A percentile compares a stretch with the other conserved stretches of the same genome.
Evolutionary conservation across 2,888 invertebrate species (phyloP).

Genomic region (Bombylius major): DNA sequence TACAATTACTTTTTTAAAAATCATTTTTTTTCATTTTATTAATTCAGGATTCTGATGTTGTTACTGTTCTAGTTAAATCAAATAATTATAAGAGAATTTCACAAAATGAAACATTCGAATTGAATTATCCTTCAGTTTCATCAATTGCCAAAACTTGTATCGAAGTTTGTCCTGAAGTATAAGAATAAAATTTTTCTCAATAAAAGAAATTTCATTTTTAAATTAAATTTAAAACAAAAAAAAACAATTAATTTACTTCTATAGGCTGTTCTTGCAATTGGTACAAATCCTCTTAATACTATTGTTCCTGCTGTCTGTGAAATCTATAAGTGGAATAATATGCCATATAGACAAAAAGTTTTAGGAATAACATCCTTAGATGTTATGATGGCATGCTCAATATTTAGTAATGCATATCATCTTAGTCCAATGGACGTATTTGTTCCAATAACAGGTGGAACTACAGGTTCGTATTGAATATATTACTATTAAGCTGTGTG

Average conservation of each 20-base stretch:
- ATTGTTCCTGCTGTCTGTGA: constrained; percentile 15
- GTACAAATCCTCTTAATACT: constrained; percentile 14
- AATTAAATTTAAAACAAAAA: too few relatives aligned
- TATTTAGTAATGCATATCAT: constrained; percentile 10
- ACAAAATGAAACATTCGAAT: constrained; percentile 8
- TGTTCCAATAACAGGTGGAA: constrained; percentile 16
- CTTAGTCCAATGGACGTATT: constrained; percentile 14
- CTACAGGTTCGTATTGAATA: constrained; percentile 9
- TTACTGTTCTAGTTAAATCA: constrained; percentile 7
- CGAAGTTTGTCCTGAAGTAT: constrained; percentile 16
- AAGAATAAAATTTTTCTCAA: neutral
- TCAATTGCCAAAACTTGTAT: constrained; percentile 15
- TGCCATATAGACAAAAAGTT: constrained; percentile 14
- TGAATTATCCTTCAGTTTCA: constrained; percentile 14
- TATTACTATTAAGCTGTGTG: neutral
- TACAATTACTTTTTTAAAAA: neutral
- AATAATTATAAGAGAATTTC: constrained; percentile 1
- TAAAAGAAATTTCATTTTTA: neutral
- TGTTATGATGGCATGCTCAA: constrained; percentile 13
- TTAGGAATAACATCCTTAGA: constrained; percentile 15
- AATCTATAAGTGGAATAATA: constrained; percentile 10
- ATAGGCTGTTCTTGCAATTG: constrained; percentile 16
- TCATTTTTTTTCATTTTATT: neutral
- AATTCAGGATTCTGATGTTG: constrained; percentile 11
- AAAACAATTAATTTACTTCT: neutral